These are phyloP conservation scores for Microcebus murinus DNA, from an alignment of 2,113 vertebrate genomes.

Conservation along the genomic window DNA sequence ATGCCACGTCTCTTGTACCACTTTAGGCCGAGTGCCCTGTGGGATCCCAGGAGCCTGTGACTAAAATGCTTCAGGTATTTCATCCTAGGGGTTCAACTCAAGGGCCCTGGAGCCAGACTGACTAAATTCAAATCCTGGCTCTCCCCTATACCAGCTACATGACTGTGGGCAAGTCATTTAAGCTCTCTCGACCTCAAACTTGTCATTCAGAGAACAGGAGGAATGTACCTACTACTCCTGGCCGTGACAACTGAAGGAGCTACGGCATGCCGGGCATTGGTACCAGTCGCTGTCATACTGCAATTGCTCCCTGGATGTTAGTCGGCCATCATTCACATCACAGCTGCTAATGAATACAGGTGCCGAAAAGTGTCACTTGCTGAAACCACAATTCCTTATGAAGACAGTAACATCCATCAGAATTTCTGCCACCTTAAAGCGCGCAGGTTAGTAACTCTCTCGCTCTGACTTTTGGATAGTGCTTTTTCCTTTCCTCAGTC, in stretches of 20 bases:
- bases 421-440: neutral
- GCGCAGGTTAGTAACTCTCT: neutral
- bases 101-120: neutral
- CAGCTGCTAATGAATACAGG: neutral
- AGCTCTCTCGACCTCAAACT: neutral
- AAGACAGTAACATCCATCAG: neutral
- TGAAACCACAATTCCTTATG: neutral
- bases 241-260: too few relatives aligned
- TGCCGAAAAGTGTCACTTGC: neutral
- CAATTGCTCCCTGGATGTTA: neutral
- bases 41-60: neutral
- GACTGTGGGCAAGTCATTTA: fast-evolving
- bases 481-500: neutral
- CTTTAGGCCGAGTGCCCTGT: too few relatives aligned
- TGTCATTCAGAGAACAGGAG: neutral
- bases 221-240: neutral
- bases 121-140: neutral
- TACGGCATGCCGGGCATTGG: neutral
- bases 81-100: neutral
- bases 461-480: neutral
- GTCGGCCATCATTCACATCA: neutral
- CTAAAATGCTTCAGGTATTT: neutral
- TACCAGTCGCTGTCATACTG: fast-evolving
- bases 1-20: too few relatives aligned
- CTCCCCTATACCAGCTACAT: fast-evolving